Evolutionary conservation across 2,888 invertebrate species (phyloP), one percentile per base, ranked within the genome.

Genomic region (Lasioglossum malachurum): DNA sequence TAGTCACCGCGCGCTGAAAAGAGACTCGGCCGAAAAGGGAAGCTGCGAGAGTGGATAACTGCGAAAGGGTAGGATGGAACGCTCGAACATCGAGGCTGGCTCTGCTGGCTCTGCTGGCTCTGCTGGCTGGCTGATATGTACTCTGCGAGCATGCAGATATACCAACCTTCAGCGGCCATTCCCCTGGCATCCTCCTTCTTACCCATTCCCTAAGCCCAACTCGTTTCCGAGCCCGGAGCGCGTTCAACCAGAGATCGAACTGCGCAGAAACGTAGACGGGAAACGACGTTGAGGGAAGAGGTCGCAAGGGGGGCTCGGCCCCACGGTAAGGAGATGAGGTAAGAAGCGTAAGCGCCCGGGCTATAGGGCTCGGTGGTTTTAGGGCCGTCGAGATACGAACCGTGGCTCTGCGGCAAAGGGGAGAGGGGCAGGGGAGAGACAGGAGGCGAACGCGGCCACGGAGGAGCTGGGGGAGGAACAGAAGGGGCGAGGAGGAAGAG

Each of bases 171-270:
- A 75, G 83, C 82, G 87, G 72, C 76, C 80, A 83, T 84, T 73
- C 71, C 75, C 80, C 67, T 23, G 44, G 84, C 64, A 69, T 78
- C 67, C 75, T 27, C 53, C 60, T 75, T 69, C 69, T 81, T 77
- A 35, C 60, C 84, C 78, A 53, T 75, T 57, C 84, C 46, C 77
- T n/a, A 60, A 73, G 75, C 73, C 53, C 78, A 69, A 78, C 89
- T 87, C 89, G 80, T 89, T 89, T 78, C 75, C 77, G 74, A 78
- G 88, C 83, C 57, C 75, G 86, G 82, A 73, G 82, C 84, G 88
- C 87, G 82, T 84, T 87, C 86, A 80, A 87, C 82, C 89, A 82
- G 80, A 89, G 90, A 87, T 89, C 92, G 90, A 92, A 90, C 89
- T 89, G 90, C 88, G 90, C 90, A 87, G 88, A 88, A 86, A 81